Base-by-base conservation (phyloP, 2,113 vertebrate genomes). In the Silurus asotus region DNA sequence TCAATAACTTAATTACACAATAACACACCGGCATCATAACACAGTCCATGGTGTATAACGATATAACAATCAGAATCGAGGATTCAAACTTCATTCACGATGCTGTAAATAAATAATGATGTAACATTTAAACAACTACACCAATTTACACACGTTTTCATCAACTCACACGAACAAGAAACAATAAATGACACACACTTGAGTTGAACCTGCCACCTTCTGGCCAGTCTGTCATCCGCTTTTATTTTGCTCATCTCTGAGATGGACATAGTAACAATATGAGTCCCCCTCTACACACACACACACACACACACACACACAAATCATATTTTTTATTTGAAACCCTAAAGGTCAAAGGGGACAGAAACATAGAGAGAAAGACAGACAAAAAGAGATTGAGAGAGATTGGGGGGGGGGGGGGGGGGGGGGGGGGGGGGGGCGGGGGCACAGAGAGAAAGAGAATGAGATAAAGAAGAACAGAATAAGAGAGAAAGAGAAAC, bases 171-270 rank as follows among this genome's bases (percentile, higher is more conserved):
- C n/a, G 17, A 55, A 5, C 3, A 15, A 2, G 8, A 17, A 55
- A 55, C 49, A 51, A 53, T 49, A 53, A 48, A 8, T 59, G 37
- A 53, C 15, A 19, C 51, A 84, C 55, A 75, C 37, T 14, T 84
- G 79, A 86, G 85, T 90, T 91, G 51, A 85, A 91, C 87, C 86
- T 89, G 85, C 83, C 86, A 90, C 86, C 84, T 91, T 88, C 89
- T 90, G 87, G 81, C 79, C 55, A 85, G 74, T 53, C 45, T 45
- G 2, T 85, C 84, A 85, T 65, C 65, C 11, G 10, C 74, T 64
- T 78, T 49, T 78, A 56, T 85, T 67, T 75, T 64, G 74, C 59
- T 77, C 59, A 84, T n/a, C 48, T 14, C 28, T 1, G 19, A 58
- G n/a, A 58, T 56, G 51, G 55, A 61, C 59, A 75, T 75, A 23